Evolutionary conservation across 2,888 invertebrate genomes (phyloP), one percentile per base, ranked within the genome.

Genomic region (Eupithecia insigniata): DNA sequence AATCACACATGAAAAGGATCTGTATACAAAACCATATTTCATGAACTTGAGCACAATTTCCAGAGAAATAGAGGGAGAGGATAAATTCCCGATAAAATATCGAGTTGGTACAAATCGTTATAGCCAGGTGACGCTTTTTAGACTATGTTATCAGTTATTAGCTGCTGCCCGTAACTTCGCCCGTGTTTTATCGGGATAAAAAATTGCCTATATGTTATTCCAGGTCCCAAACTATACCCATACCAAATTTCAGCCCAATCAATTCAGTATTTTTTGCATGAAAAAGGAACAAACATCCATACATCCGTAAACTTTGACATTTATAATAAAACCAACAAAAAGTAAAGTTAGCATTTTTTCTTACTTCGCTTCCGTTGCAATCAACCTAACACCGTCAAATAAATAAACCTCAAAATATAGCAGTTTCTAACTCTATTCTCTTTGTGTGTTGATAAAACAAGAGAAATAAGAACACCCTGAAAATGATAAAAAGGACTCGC

Each of bases 401-500:
- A 55, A 55, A 55, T 55, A 14, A 55, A 55, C 26, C 14, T 26
- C 26, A 55, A 55, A 51, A 26, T 51, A 55, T 55, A 5, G 55
- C 26, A 55, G 55, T 55, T 26, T 22, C 30, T 60, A 62, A 62
- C 34, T 34, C 22, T 34, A 34, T 22, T 32, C 61, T 34, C 36
- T 64, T 64, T 64, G 36, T 39, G 14, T 34, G 18, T 60, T 55
- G 12, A n/a, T 16, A 26, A 64, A 36, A 64, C 62, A 2, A 26
- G 26, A 22, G 26, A 64, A 64, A 36, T 64, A 64, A 36, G 55
- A 51, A 66, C 55, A 64, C 26, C 22, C 36, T 22, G 34, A 26
- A 46, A 55, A 64, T 62, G 62, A 34, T 36, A 64, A 64, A 64
- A 7, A 14, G 26, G 34, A 39, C 64, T 36, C 64, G 64, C 26